Evolutionary conservation across 2,797 vertebrate species (phyloP).

Genomic region (Sebastes flavidus): DNA sequence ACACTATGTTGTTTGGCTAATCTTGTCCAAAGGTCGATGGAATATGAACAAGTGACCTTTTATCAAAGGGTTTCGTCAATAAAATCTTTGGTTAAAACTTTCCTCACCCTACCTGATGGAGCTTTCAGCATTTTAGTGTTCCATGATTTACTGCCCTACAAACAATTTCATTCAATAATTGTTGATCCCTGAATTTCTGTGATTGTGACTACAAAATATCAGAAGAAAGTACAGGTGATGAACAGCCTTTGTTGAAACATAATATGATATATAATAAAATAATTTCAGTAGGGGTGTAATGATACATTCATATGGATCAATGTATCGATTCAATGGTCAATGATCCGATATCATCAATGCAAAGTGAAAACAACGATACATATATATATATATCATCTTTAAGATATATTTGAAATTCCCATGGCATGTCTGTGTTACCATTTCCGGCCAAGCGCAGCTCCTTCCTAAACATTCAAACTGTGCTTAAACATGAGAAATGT

Average conservation of each 20-base stretch:
- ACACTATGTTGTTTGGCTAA: not conserved
- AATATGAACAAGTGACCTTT: not conserved
- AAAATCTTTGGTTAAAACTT: not conserved
- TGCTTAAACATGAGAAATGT: too few relatives aligned
- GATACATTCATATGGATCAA: too few relatives aligned
- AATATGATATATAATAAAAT: too few relatives aligned
- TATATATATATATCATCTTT: too few relatives aligned
- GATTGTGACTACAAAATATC: not conserved
- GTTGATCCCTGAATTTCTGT: not conserved
- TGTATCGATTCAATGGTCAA: too few relatives aligned
- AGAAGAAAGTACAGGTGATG: not conserved
- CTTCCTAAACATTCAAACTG: too few relatives aligned
- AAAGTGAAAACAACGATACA: too few relatives aligned
- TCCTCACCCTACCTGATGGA: not conserved
- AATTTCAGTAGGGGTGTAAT: too few relatives aligned
- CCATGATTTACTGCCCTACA: not conserved
- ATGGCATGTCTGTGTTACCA: too few relatives aligned
- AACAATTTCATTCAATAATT: not conserved
- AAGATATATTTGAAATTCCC: too few relatives aligned
- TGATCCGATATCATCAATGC: not conserved
- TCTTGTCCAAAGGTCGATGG: not conserved
- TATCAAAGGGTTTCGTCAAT: not conserved
- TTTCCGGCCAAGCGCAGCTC: too few relatives aligned
- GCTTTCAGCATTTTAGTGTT: constrained; percentile 44
- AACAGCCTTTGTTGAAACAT: not conserved